Evolutionary conservation across 2,888 invertebrate species (phyloP), one percentile per base, ranked within the genome.

Genomic region (Melanophora roralis): DNA sequence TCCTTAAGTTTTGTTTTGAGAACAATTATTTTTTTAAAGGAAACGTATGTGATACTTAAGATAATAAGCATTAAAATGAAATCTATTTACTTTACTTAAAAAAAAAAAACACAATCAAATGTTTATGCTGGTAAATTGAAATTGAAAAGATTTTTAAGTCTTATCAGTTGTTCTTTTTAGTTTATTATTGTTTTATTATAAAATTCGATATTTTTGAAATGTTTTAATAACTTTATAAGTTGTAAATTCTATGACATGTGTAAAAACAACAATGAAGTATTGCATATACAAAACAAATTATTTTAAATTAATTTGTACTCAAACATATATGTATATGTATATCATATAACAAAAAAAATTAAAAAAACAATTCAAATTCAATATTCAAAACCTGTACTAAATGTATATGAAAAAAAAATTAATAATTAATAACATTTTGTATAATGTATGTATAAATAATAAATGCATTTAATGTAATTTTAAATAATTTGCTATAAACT

Each of bases 11-110:
- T 16, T 62, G n/a, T 21, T 71, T 57, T 8, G 4, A 27, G 23
- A 45, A 34, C 16, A 21, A 62, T 16, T 43, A 43, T 64, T 51
- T 65, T 60, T 59, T 47, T 27, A 59, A 74, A 73, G 85, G 86
- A 86, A 85, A 84, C 86, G 85, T 84, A 87, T 87, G 87, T 87
- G 87, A 87, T 87, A 87, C 83, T 76, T 86, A 87, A 87, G 88
- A 87, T 87, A 87, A 87, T 88, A 87, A 87, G 85, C 79, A 83
- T 85, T 84, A 83, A 84, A 78, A 43, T 67, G 45, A 67, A 74
- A 80, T 27, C 27, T 65, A 49, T 59, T 14, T 55, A 68, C 57
- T 77, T 75, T 77, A 76, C 14, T 64, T 49, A 14, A 64, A 45
- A 21, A 3, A 14, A 19, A 16, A 45, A 45, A 2, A 78, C 55